phyloP scores from a whole-genome alignment of 2,888 invertebrate genomes.

The Lacanobia wlatinum region DNA sequence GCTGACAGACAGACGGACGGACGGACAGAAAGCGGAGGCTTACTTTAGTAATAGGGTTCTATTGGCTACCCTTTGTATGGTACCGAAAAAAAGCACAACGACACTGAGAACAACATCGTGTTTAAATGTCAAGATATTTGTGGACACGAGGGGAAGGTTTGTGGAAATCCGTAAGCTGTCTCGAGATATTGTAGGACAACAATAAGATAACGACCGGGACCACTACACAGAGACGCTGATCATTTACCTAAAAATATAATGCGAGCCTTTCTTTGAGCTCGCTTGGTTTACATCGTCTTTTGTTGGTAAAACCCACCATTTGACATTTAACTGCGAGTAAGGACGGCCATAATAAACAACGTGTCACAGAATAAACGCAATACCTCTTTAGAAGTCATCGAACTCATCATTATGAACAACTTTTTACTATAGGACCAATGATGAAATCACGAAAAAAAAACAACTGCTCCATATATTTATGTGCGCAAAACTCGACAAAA shows the following conservation, averaged over 20 bases:
- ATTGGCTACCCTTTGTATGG: no score
- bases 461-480: not conserved
- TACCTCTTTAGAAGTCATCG: no score
- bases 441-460: no score
- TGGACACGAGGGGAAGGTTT: conserved; percentile 8
- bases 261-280: not conserved
- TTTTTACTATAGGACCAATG: no score
- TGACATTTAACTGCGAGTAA: not conserved
- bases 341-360: no score
- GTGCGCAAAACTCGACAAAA: no score
- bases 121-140: conserved; percentile 25
- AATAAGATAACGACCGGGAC: conserved; percentile 16
- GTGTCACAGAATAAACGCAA: no score
- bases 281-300: not conserved
- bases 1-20: no score
- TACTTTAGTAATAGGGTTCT: no score
- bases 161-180: not conserved
- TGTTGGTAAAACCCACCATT: conserved; percentile 8
- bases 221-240: conserved; percentile 12
- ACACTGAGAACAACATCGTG: not conserved
- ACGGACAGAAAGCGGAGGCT: no score
- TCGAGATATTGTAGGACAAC: conserved; percentile 7
- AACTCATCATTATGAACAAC: no score
- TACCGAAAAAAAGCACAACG: no score
- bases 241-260: not conserved